phyloP scores from a whole-genome alignment of 2,888 invertebrate genomes.

The Oscheius sp. region DNA sequence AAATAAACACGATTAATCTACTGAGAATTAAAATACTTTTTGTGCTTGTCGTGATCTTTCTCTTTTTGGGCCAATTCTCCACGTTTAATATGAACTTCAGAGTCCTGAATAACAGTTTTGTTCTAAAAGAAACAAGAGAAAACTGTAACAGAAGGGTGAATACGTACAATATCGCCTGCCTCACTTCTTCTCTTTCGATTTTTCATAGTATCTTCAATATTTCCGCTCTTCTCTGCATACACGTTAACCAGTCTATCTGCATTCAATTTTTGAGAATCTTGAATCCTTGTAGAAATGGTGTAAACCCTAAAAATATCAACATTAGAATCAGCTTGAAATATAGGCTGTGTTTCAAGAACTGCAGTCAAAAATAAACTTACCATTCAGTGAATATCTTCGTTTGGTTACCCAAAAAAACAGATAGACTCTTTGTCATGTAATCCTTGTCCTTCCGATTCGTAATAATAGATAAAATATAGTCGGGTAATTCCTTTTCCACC shows the following conservation, averaged over 20 bases:
- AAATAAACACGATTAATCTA: too few species aligned
- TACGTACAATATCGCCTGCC: not conserved
- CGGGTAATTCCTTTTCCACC: slow-evolving; percentile 16
- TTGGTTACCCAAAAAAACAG: slow-evolving; percentile 8
- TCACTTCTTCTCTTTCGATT: slow-evolving; percentile 8
- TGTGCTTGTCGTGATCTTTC: too few species aligned
- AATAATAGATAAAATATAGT: slow-evolving; percentile 15
- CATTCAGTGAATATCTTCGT: not conserved
- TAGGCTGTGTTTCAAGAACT: not conserved
- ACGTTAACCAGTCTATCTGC: not conserved
- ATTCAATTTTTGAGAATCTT: not conserved
- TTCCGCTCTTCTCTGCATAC: not conserved
- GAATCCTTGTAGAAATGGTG: not conserved
- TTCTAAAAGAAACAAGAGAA: not conserved
- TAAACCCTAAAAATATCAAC: not conserved
- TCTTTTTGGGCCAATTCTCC: too few species aligned
- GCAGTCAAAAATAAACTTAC: slow-evolving; percentile 8
- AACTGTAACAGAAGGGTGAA: not conserved
- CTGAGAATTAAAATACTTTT: too few species aligned
- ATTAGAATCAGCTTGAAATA: not conserved
- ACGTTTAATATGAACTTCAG: too few species aligned
- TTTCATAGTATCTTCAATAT: not conserved
- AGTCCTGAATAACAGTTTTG: not conserved
- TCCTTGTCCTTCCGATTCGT: slow-evolving; percentile 1
- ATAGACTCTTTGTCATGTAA: slow-evolving; percentile 3